A percentile compares a stretch with the other conserved stretches of the same genome.
phyloP scores from a whole-genome alignment of 1,140 invertebrate genomes.

The Musca domestica region DNA sequence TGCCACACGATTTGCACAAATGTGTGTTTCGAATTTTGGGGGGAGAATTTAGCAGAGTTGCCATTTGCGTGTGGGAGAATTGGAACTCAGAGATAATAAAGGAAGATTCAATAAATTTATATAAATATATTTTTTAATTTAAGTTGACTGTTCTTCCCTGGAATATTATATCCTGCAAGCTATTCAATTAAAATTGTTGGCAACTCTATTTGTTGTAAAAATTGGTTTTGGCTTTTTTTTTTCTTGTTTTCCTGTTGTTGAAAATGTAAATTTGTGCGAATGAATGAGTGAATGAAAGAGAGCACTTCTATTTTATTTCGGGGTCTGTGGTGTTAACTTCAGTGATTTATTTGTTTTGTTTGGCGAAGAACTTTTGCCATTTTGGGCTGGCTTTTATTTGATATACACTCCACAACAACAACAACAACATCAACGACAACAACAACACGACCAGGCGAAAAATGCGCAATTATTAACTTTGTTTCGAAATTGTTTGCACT shows the following conservation, averaged over 20 bases:
- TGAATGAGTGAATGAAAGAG: neutral
- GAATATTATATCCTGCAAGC: too few relatives aligned
- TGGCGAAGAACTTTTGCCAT: slow-evolving; percentile 9
- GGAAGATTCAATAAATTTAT: too few relatives aligned
- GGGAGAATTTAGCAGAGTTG: too few relatives aligned
- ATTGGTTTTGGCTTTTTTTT: neutral
- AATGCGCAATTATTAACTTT: slow-evolving; percentile 18
- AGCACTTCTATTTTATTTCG: neutral
- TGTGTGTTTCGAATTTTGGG: too few relatives aligned
- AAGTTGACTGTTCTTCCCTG: too few relatives aligned
- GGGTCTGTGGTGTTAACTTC: slow-evolving; percentile 3
- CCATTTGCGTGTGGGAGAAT: too few relatives aligned
- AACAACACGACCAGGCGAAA: neutral
- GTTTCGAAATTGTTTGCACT: slow-evolving; percentile 20
- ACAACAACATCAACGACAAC: neutral
- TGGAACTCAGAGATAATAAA: too few relatives aligned
- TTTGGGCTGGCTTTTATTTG: slow-evolving; percentile 9
- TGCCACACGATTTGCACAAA: neutral
- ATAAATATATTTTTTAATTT: too few relatives aligned
- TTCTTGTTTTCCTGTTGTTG: neutral
- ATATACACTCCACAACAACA: slow-evolving; percentile 1
- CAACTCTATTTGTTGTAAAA: neutral
- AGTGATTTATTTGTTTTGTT: slow-evolving; percentile 20
- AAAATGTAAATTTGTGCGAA: neutral
- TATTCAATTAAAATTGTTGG: too few relatives aligned